These are phyloP conservation scores for Microtus richardsoni DNA, from an alignment of 2,113 vertebrate species.

Conservation along the genomic window DNA sequence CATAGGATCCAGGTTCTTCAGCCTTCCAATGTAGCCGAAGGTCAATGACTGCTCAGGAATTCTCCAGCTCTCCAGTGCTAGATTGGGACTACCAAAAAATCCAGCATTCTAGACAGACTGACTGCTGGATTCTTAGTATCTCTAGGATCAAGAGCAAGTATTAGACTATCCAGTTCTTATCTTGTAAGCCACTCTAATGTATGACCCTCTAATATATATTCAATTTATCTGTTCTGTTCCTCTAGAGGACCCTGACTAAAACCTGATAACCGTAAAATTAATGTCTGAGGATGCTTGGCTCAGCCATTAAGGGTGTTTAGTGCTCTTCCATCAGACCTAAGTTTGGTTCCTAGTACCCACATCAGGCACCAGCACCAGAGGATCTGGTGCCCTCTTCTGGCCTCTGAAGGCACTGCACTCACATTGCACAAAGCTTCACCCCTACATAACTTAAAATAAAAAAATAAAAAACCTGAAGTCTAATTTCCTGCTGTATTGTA, in stretches of 20 bases:
- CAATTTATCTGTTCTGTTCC: neutral
- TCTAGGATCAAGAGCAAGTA: neutral
- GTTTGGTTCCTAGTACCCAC: neutral
- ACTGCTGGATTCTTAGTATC: too few species aligned
- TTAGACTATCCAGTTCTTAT: neutral
- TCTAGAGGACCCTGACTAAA: too few species aligned
- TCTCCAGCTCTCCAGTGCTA: too few species aligned
- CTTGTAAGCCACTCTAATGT: neutral
- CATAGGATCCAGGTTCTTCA: neutral
- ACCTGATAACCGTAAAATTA: neutral
- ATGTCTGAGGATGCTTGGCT: neutral
- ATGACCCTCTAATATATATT: neutral
- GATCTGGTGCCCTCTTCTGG: neutral
- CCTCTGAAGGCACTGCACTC: neutral
- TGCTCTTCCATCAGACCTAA: neutral
- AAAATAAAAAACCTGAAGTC: neutral
- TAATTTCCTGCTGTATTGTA: neutral
- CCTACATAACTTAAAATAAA: neutral
- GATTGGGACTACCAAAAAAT: neutral
- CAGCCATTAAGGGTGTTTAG: neutral
- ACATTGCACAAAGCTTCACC: too few species aligned
- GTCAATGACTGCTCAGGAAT: neutral
- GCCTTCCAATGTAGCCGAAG: neutral
- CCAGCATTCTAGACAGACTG: neutral
- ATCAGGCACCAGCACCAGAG: neutral